Evolutionary conservation across 2,113 vertebrate genomes (phyloP).

Genomic region (Caretta caretta): DNA sequence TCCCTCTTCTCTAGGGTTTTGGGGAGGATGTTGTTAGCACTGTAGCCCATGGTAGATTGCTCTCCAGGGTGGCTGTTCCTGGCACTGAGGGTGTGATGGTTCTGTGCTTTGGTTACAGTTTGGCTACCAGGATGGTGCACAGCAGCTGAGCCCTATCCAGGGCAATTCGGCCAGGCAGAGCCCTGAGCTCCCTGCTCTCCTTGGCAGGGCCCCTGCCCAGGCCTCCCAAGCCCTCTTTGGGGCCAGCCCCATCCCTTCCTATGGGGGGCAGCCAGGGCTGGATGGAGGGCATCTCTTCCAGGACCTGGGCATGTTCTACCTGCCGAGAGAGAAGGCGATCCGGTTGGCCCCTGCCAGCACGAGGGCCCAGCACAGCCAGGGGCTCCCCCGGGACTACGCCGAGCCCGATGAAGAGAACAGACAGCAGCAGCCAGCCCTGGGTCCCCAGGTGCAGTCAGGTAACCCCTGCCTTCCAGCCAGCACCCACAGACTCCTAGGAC

Average conservation of each 20-base stretch:
- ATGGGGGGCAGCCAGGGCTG: constrained; percentile 79
- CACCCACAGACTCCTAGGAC: neutral
- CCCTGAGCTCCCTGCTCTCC: constrained; percentile 67
- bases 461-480: constrained; percentile 37
- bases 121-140: constrained; percentile 82
- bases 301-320: constrained; percentile 85
- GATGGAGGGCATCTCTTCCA: constrained; percentile 89
- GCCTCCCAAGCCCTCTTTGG: constrained; percentile 69
- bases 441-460: constrained; percentile 16
- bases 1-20: neutral
- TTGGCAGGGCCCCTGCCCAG: constrained; percentile 66
- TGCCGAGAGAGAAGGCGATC: constrained; percentile 83
- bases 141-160: constrained; percentile 77
- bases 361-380: constrained; percentile 78
- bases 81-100: rapidly evolving
- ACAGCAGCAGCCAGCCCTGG: constrained; percentile 31
- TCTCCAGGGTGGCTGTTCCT: neutral
- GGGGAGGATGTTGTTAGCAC: neutral
- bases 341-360: constrained; percentile 59
- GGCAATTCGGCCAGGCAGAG: constrained; percentile 31
- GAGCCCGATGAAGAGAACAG: neutral
- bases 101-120: constrained; percentile 80
- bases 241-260: constrained; percentile 78
- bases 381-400: constrained; percentile 10
- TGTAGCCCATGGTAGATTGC: neutral